Percentiles rank a stretch among this genome's conserved stretches.
Evolutionary conservation across 2,113 vertebrate species (phyloP).

Genomic region (Poecile atricapillus): DNA sequence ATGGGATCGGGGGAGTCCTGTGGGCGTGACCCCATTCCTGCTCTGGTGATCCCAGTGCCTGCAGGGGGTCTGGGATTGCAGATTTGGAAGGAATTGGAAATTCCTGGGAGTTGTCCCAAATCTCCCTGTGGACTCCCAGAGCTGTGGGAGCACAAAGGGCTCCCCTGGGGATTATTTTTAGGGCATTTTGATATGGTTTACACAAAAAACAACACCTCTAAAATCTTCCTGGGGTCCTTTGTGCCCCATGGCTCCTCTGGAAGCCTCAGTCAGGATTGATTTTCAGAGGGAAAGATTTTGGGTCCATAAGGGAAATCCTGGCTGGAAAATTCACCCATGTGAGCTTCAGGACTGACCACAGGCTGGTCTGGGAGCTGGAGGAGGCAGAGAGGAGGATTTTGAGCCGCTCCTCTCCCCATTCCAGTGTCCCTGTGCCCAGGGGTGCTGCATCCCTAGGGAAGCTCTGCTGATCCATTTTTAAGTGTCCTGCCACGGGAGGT

Average conservation of each 20-base stretch:
- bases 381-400: fast-evolving
- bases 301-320: neutral
- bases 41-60: fast-evolving
- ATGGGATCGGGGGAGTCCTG: neutral
- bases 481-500: neutral
- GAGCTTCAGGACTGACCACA: neutral
- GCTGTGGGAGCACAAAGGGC: neutral
- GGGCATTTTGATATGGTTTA: neutral
- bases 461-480: fast-evolving
- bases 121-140: fast-evolving
- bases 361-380: neutral
- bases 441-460: fast-evolving
- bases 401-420: neutral
- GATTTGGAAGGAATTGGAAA: fast-evolving
- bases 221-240: neutral
- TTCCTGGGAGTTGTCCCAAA: neutral
- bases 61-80: fast-evolving
- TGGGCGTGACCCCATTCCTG: neutral
- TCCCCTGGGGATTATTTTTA: neutral
- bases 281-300: neutral
- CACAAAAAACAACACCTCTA: fast-evolving
- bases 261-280: fast-evolving
- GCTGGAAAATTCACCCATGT: neutral
- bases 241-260: fast-evolving
- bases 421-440: fast-evolving